These are phyloP conservation scores for Apus apus DNA, from an alignment of 2,113 vertebrate genomes.

Conservation along the genomic window DNA sequence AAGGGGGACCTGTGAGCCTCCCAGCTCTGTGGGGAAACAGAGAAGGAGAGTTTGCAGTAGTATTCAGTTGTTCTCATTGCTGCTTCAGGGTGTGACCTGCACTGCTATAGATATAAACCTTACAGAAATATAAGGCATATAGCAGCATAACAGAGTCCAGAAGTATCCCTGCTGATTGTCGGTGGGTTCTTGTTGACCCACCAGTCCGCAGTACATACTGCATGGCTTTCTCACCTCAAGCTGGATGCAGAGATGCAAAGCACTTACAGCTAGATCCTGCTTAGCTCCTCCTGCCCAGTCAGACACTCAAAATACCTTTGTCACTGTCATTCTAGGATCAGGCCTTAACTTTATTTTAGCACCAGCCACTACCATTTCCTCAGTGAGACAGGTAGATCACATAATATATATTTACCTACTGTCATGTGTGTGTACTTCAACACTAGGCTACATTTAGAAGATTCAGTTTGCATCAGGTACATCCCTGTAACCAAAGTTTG, in stretches of 20 bases:
- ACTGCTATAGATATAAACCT: accelerated
- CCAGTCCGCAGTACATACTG: accelerated
- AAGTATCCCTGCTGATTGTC: background rate
- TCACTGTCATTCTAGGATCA: background rate
- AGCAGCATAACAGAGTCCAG: background rate
- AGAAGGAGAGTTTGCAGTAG: background rate
- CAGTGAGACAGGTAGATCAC: background rate
- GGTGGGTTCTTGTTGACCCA: background rate
- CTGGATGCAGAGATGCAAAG: background rate
- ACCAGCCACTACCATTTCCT: background rate
- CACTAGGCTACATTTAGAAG: background rate
- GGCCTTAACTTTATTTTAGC: background rate
- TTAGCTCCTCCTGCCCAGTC: background rate
- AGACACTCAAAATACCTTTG: background rate
- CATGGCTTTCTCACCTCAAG: background rate
- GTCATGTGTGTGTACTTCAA: background rate
- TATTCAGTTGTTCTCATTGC: background rate
- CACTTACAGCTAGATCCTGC: background rate
- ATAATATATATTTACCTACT: background rate
- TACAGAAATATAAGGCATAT: accelerated
- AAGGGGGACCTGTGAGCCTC: background rate
- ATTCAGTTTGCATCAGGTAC: background rate
- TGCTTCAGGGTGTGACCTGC: background rate
- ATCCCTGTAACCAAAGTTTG: background rate
- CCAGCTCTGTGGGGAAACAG: background rate